Conservation (phyloP, 2,888 invertebrate species). For the Empis stercorea region DNA sequence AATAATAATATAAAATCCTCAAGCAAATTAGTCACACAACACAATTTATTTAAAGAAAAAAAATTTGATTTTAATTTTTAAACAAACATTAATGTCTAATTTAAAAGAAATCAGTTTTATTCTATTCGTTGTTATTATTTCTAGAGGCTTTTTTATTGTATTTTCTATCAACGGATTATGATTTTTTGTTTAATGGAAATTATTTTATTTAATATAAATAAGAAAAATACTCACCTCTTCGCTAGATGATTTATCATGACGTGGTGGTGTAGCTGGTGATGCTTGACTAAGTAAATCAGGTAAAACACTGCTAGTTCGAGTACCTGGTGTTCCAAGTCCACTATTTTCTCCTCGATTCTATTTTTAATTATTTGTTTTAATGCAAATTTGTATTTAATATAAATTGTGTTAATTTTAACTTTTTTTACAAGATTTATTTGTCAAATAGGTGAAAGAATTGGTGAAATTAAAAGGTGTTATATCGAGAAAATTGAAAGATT, state of each 20-base stretch:
- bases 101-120: neutral
- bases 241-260: slow-evolving; percentile 85
- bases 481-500: no score
- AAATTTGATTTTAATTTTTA: slow-evolving; percentile 3
- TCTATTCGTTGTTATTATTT: no score
- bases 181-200: neutral
- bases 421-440: no score
- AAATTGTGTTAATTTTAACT: neutral
- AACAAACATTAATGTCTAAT: no score
- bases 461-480: no score
- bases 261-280: slow-evolving; percentile 69
- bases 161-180: slow-evolving; percentile 10
- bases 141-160: neutral
- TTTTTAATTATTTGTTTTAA: slow-evolving; percentile 4
- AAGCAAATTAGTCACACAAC: slow-evolving; percentile 18
- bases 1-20: slow-evolving; percentile 1
- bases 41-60: slow-evolving; percentile 10
- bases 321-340: slow-evolving; percentile 47
- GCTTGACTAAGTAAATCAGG: slow-evolving; percentile 91
- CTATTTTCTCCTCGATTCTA: slow-evolving; percentile 37
- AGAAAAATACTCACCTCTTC: slow-evolving; percentile 68
- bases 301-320: slow-evolving; percentile 82
- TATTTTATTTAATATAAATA: slow-evolving; percentile 6
- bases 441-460: no score
- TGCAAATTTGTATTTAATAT: slow-evolving; percentile 6